phyloP scores from a whole-genome alignment of 2,113 vertebrate genomes.

The Brachionichthys hirsutus region DNA sequence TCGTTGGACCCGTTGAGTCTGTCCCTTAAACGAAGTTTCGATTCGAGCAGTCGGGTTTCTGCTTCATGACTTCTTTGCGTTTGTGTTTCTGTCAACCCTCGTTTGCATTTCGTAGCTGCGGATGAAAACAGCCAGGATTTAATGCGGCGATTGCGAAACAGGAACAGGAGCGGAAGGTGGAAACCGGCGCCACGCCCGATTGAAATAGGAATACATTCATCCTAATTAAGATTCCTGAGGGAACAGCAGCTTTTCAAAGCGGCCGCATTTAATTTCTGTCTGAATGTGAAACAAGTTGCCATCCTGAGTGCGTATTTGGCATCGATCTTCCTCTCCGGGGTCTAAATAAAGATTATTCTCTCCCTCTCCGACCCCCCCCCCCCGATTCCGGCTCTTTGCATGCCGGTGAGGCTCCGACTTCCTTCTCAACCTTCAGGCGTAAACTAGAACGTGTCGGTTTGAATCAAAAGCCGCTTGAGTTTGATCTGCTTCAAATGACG shows the following conservation, averaged over 20 bases:
- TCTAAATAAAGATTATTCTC: conserved; percentile 15
- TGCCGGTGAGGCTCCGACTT: conserved; percentile 3
- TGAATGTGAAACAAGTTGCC: conserved; percentile 38
- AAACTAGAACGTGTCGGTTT: conserved; percentile 32
- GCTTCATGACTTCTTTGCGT: conserved; percentile 47
- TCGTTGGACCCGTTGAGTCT: not conserved
- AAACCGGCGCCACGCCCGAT: conserved; percentile 50
- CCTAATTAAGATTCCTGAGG: conserved; percentile 54
- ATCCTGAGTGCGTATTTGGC: conserved; percentile 23
- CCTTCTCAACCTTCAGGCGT: conserved; percentile 35
- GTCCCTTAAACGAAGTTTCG: conserved; percentile 6
- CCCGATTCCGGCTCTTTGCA: conserved; percentile 22
- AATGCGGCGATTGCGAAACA: conserved; percentile 58
- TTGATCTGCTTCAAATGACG: conserved; percentile 48
- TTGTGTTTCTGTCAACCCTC: conserved; percentile 50
- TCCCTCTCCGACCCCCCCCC: conserved; percentile 5
- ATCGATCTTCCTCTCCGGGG: conserved; percentile 38
- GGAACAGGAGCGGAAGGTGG: conserved; percentile 30
- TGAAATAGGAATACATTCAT: conserved; percentile 59
- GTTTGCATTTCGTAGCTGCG: conserved; percentile 67
- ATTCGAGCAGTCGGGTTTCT: conserved; percentile 32
- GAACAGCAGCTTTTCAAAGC: conserved; percentile 34
- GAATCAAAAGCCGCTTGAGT: conserved; percentile 16
- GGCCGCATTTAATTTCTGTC: conserved; percentile 13
- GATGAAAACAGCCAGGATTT: conserved; percentile 48